Evolutionary conservation across 2,888 invertebrate genomes (phyloP).

Genomic region (Amiota minor): DNA sequence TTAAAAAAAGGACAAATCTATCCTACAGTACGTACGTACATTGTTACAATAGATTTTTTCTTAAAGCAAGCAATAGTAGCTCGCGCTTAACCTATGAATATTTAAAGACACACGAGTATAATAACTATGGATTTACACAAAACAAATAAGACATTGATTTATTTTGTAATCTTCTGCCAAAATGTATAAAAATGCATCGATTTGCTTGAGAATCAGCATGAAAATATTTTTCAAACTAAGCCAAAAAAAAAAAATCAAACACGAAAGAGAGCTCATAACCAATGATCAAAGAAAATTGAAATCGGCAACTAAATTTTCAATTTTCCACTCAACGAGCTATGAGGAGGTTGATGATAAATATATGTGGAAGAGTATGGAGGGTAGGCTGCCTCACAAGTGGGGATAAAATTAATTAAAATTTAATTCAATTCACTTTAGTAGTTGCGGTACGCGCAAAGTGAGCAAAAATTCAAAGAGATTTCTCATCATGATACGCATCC

Average conservation of each 20-base stretch:
- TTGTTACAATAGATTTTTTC: too few species aligned
- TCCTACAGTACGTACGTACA: background rate
- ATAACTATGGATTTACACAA: slow-evolving; percentile 7
- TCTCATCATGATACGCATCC: slow-evolving; percentile 66
- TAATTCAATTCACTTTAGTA: slow-evolving; percentile 63
- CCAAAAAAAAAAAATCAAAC: slow-evolving; percentile 54
- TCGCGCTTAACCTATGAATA: too few species aligned
- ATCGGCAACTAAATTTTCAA: slow-evolving; percentile 55
- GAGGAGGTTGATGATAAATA: background rate
- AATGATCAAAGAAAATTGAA: slow-evolving; percentile 54
- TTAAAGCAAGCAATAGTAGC: too few species aligned
- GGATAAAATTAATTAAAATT: slow-evolving; percentile 68
- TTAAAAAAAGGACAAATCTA: too few species aligned
- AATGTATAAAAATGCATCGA: slow-evolving; percentile 69
- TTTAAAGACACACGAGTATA: too few species aligned
- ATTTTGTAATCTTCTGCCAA: slow-evolving; percentile 67
- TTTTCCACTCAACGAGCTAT: slow-evolving; percentile 57
- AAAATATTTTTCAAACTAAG: slow-evolving; percentile 7
- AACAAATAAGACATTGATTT: slow-evolving; percentile 47
- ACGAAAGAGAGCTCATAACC: slow-evolving; percentile 17
- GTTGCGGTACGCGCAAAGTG: slow-evolving; percentile 48
- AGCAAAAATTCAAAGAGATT: slow-evolving; percentile 68
- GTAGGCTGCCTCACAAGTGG: slow-evolving; percentile 47
- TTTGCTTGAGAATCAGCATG: slow-evolving; percentile 62
- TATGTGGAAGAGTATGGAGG: background rate